phyloP scores from a whole-genome alignment of 2,888 invertebrate genomes.

The Calameuta pallipes region DNA sequence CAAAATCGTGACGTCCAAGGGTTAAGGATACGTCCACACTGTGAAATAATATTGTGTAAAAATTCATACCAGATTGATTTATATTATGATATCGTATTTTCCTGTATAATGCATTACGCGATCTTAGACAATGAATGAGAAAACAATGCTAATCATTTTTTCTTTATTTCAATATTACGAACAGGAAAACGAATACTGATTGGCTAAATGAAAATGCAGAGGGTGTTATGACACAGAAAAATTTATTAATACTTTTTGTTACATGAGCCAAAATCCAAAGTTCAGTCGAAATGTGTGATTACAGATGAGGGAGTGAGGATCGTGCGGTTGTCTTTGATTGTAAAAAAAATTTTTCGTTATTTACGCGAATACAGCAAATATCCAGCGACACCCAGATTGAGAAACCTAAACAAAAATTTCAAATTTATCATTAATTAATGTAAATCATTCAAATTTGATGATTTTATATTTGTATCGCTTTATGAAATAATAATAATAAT shows the following conservation, averaged over 20 bases:
- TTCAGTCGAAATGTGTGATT: conserved; percentile 63
- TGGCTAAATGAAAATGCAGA: neutral
- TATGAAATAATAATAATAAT: neutral
- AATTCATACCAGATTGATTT: neutral
- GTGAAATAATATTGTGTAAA: neutral
- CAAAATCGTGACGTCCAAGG: conserved; percentile 20
- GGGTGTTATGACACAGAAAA: conserved; percentile 63
- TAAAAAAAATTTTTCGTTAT: conserved; percentile 44
- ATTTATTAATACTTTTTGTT: conserved; percentile 61
- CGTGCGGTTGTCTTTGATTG: conserved; percentile 63
- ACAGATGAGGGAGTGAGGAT: conserved; percentile 62
- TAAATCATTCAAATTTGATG: neutral
- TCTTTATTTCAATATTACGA: neutral
- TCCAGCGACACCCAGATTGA: conserved; percentile 48
- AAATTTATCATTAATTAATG: neutral
- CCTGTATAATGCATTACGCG: neutral
- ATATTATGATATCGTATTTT: neutral
- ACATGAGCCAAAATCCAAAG: conserved; percentile 63
- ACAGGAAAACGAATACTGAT: neutral
- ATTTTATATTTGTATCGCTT: neutral
- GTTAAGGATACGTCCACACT: conserved; percentile 22
- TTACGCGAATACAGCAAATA: conserved; percentile 57
- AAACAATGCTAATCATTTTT: neutral
- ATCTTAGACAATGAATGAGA: neutral
- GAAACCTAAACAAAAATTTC: conserved; percentile 40